These are phyloP conservation scores for Ectemnius continuus DNA, from an alignment of 2,888 invertebrate species.

Conservation along the genomic window DNA sequence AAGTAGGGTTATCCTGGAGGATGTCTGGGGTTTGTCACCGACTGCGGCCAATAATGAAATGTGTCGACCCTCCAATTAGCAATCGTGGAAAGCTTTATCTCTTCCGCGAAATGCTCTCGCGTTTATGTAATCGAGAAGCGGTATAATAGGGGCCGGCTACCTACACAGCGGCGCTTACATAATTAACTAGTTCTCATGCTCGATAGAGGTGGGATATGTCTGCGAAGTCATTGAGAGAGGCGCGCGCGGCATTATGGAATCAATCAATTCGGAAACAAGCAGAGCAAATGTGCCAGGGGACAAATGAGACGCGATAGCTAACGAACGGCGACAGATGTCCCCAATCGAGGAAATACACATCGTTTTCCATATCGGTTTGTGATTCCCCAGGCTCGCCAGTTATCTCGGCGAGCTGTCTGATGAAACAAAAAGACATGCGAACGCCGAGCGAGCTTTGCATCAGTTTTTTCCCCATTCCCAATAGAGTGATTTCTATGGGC, in stretches of 20 bases:
- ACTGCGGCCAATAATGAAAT: too few species aligned
- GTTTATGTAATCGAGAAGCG: not conserved
- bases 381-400: constrained; percentile 31
- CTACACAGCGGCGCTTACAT: constrained; percentile 7
- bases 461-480: constrained; percentile 19
- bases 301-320: not conserved
- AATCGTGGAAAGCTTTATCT: constrained; percentile 1
- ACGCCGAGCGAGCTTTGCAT: constrained; percentile 45
- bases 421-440: constrained; percentile 33
- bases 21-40: too few species aligned
- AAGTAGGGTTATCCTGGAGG: too few species aligned
- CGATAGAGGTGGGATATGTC: constrained; percentile 12
- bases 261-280: too few species aligned
- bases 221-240: constrained; percentile 26
- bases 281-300: not conserved
- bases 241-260: not conserved
- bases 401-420: constrained; percentile 37
- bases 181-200: constrained; percentile 18
- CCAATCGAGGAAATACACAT: constrained; percentile 24
- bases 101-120: not conserved
- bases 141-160: too few species aligned
- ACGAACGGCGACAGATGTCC: constrained; percentile 24
- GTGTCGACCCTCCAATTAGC: not conserved
- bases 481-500: not conserved
- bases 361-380: constrained; percentile 7